Percentiles rank a stretch among this genome's conserved stretches.
phyloP scores from a whole-genome alignment of 53 echinoderm and acorn worm species.

The Henricia sp. region DNA sequence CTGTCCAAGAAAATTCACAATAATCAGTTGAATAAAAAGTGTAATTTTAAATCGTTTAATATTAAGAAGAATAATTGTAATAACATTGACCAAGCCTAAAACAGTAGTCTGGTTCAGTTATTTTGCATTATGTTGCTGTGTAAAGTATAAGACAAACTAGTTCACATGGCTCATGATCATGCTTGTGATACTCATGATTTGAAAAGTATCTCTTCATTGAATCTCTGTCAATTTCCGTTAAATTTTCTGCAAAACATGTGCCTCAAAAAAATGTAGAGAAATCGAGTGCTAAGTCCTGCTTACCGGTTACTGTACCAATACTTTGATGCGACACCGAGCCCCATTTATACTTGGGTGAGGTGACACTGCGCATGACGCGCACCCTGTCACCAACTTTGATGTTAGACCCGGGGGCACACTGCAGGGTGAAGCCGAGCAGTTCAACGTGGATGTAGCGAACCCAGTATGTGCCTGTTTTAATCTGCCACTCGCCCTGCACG shows the following conservation, averaged over 20 bases:
- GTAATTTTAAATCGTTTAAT: too few species aligned
- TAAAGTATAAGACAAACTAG: too few species aligned
- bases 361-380: conserved; percentile 76
- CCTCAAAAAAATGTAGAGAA: background rate
- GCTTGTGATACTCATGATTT: background rate
- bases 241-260: background rate
- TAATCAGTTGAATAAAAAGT: too few species aligned
- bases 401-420: conserved; percentile 88
- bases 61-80: too few species aligned
- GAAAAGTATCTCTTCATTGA: background rate
- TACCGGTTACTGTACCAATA: conserved; percentile 93
- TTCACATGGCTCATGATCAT: too few species aligned
- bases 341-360: conserved; percentile 96
- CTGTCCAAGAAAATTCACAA: too few species aligned
- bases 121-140: too few species aligned
- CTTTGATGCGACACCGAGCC: conserved; percentile 96
- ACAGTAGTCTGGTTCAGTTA: too few species aligned
- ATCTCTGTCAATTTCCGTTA: background rate
- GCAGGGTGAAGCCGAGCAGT: conserved; percentile 84
- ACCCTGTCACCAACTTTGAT: conserved; percentile 98
- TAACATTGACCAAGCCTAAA: too few species aligned
- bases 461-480: conserved; percentile 97
- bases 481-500: conserved; percentile 98
- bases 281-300: too few species aligned
- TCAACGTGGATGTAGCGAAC: conserved; percentile 99